Base-by-base conservation (phyloP, 2,888 invertebrate species). In the Gymnoscelis rufifasciata region DNA sequence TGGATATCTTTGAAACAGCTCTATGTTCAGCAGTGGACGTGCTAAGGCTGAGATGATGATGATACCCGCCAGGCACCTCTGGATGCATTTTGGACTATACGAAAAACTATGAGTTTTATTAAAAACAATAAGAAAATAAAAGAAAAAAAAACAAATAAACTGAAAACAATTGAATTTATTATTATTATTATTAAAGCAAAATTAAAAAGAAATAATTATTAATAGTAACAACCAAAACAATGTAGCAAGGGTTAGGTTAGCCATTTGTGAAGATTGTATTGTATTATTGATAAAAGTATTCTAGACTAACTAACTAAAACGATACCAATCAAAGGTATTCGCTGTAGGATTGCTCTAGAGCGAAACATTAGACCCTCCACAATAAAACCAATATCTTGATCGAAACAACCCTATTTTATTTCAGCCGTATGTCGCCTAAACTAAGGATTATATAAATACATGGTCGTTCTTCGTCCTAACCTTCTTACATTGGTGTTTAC, bases 91-190 rank as follows among this genome's bases (percentile, higher is more conserved):
- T n/a, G n/a, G n/a, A 19, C 19, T 19, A 19, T 3, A 26, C 7
- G 7, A 13, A 31, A 31, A 7, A n/a, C 1, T 14, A 15, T 19
- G n/a, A n/a, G n/a, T n/a, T n/a, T n/a, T n/a, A n/a, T n/a, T n/a
- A n/a, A n/a, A n/a, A n/a, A n/a, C n/a, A n/a, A n/a, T n/a, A n/a
- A n/a, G n/a, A n/a, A n/a, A n/a, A n/a, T 19, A 15, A 11, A 33
- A 35, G 12, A 26, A 28, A 19, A 7, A 28, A 42, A 28, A 42
- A 42, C 24, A 35, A 41, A 44, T 55, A 71, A 66, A 57, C 64
- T 70, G 59, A 72, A 78, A 77, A 76, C 77, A 79, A 78, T 68
- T 70, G 68, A 66, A 66, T 79, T 80, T 76, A 78, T 76, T 19
- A 19, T 19, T 19, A 19, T 19, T 19, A 19, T 19, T 78, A 57